phyloP scores from a whole-genome alignment of 2,888 invertebrate genomes.

The Dastarcus helophoroides region DNA sequence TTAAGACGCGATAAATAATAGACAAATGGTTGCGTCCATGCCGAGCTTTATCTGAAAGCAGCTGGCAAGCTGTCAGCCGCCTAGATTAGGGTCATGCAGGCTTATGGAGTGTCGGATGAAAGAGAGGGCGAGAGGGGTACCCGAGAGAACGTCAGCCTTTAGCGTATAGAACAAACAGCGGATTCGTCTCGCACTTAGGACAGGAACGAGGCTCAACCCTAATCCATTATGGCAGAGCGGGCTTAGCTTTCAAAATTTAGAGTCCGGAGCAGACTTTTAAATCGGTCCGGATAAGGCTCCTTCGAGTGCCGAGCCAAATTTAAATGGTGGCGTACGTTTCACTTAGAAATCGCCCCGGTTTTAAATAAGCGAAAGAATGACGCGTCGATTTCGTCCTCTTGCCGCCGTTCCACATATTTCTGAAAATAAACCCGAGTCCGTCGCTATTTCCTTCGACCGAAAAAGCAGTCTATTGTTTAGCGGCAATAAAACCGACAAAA shows the following conservation, averaged over 20 bases:
- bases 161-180: constrained; percentile 21
- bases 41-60: constrained; percentile 32
- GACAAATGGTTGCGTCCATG: constrained; percentile 25
- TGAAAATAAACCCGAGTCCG: constrained; percentile 20
- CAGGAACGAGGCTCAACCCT: constrained; percentile 32
- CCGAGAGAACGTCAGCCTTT: constrained; percentile 26
- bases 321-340: not conserved
- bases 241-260: constrained; percentile 28
- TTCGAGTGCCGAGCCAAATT: constrained; percentile 1
- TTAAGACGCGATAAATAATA: constrained; percentile 26
- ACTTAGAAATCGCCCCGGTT: too few species aligned
- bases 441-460: constrained; percentile 18
- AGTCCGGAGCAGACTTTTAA: constrained; percentile 22
- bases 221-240: constrained; percentile 36
- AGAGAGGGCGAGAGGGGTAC: constrained; percentile 18
- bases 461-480: constrained; percentile 22
- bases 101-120: constrained; percentile 25
- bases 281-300: constrained; percentile 20
- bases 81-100: constrained; percentile 37
- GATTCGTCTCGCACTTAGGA: constrained; percentile 32
- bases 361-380: constrained; percentile 2
- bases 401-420: constrained; percentile 15
- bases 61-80: constrained; percentile 35
- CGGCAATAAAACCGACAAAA: constrained; percentile 22
- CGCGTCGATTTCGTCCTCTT: not conserved